Conservation (phyloP, 1,140 invertebrate genomes). For the Vanessa atalanta region DNA sequence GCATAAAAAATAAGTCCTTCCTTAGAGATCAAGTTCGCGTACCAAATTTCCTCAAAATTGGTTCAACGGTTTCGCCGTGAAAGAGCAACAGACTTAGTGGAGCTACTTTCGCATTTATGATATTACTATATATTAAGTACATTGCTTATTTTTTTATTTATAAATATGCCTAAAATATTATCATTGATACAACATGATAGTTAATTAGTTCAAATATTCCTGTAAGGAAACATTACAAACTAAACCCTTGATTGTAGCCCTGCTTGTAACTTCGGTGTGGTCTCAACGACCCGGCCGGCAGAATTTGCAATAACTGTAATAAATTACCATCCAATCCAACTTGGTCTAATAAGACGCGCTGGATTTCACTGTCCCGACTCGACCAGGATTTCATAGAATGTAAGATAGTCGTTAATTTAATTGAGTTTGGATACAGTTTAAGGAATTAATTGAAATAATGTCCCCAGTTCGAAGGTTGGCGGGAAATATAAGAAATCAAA, state of each 20-base stretch:
- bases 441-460: conserved; percentile 52
- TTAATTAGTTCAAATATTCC: not conserved
- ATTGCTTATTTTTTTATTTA: too few relatives aligned
- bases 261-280: conserved; percentile 44
- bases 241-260: conserved; percentile 31
- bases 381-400: conserved; percentile 47
- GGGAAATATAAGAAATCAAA: conserved; percentile 37
- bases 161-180: too few relatives aligned
- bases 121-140: too few relatives aligned
- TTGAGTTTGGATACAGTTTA: conserved; percentile 61
- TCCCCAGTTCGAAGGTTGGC: conserved; percentile 35
- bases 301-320: conserved; percentile 71
- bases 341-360: conserved; percentile 64
- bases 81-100: too few relatives aligned
- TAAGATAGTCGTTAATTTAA: conserved; percentile 68
- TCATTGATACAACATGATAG: not conserved
- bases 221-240: not conserved
- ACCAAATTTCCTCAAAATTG: too few relatives aligned
- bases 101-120: too few relatives aligned
- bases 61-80: too few relatives aligned
- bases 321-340: conserved; percentile 72
- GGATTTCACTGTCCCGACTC: conserved; percentile 42
- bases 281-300: conserved; percentile 52
- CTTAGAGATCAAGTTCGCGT: too few relatives aligned
- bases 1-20: too few relatives aligned